A percentile compares a stretch with the other conserved stretches of the same genome.
Conservation (phyloP, 2,888 invertebrate genomes). For the Apodemia zela region DNA sequence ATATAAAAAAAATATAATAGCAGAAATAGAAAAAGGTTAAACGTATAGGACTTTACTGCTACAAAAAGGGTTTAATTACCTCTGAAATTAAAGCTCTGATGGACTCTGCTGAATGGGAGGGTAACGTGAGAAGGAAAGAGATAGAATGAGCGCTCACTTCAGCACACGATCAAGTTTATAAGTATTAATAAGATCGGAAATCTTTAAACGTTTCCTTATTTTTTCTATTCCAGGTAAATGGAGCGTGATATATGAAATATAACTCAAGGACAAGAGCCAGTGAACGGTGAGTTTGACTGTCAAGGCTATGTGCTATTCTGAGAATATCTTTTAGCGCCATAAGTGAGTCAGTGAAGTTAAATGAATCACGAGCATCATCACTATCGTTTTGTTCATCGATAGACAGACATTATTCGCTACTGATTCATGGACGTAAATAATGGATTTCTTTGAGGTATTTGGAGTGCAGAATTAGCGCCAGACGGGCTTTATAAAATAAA, state of each 20-base stretch:
- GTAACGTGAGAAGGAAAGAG: too few relatives aligned
- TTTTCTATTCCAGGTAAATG: constrained; percentile 7
- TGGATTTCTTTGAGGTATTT: neutral
- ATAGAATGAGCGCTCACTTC: too few relatives aligned
- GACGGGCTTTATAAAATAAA: neutral
- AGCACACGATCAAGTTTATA: neutral
- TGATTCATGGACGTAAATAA: constrained; percentile 18
- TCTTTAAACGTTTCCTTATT: neutral
- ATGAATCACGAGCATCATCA: constrained; percentile 55
- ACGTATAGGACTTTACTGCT: too few relatives aligned
- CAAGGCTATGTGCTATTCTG: constrained; percentile 70
- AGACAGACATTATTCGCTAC: constrained; percentile 34
- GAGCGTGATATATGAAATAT: constrained; percentile 16
- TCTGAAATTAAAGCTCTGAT: too few relatives aligned
- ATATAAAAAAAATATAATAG: too few relatives aligned
- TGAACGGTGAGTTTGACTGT: constrained; percentile 39
- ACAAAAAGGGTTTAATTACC: too few relatives aligned
- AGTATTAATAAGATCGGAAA: neutral
- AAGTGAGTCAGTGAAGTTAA: constrained; percentile 56
- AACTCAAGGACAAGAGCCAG: constrained; percentile 22
- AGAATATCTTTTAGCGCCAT: constrained; percentile 66
- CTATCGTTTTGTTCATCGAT: constrained; percentile 57
- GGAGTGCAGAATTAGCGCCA: constrained; percentile 7
- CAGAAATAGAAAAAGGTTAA: too few relatives aligned
- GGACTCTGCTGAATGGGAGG: too few relatives aligned